phyloP scores from a whole-genome alignment of 2,888 invertebrate genomes.

The Cryptus viduatorius region DNA sequence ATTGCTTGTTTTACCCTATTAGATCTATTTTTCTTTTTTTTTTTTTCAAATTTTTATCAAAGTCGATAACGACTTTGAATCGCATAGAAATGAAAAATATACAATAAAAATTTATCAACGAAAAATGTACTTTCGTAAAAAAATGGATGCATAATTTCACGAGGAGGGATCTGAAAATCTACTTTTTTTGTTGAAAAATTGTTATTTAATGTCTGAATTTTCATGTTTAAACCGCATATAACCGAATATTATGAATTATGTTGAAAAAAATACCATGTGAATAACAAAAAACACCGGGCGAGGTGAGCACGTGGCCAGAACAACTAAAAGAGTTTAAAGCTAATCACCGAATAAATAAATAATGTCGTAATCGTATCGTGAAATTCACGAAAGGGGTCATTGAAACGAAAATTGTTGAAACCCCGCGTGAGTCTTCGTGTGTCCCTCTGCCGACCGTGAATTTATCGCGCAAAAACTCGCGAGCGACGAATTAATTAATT shows the following conservation, averaged over 20 bases:
- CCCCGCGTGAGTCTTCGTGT: background rate
- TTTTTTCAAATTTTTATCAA: too few species aligned
- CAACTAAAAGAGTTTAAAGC: background rate
- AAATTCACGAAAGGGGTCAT: slow-evolving; percentile 33
- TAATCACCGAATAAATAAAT: slow-evolving; percentile 9
- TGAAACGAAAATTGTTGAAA: slow-evolving; percentile 46
- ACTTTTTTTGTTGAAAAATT: too few species aligned
- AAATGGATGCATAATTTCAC: too few species aligned
- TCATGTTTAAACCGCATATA: background rate
- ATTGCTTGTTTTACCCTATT: too few species aligned
- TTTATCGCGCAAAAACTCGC: slow-evolving; percentile 55
- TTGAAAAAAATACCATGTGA: background rate
- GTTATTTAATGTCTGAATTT: too few species aligned
- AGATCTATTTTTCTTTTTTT: too few species aligned
- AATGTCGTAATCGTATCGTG: slow-evolving; percentile 15
- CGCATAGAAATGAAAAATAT: too few species aligned
- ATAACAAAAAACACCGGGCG: background rate
- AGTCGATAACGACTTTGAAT: too few species aligned
- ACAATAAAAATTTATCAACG: too few species aligned
- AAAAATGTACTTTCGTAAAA: too few species aligned
- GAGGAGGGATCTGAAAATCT: too few species aligned
- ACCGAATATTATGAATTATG: background rate
- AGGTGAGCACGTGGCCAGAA: slow-evolving; percentile 4
- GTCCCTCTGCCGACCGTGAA: slow-evolving; percentile 11
- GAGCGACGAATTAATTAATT: slow-evolving; percentile 63